phyloP scores from a whole-genome alignment of 2,888 invertebrate genomes.

The Drosophila nr. fundita region DNA sequence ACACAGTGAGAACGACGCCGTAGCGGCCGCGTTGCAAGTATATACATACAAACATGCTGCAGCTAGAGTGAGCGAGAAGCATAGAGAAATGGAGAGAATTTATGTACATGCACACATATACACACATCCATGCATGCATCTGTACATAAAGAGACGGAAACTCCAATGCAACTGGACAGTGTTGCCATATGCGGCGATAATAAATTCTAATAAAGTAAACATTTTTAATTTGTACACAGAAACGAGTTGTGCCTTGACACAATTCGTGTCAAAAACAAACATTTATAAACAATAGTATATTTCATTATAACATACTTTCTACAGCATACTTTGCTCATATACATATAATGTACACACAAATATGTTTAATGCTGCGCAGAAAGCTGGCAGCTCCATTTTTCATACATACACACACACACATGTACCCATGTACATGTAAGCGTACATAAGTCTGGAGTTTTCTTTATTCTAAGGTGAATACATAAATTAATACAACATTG shows the following conservation, averaged over 20 bases:
- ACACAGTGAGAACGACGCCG: slow-evolving; percentile 51
- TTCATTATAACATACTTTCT: background rate
- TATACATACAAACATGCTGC: slow-evolving; percentile 34
- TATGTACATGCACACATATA: slow-evolving; percentile 3
- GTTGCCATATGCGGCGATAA: slow-evolving; percentile 47
- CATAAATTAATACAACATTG: slow-evolving; percentile 13
- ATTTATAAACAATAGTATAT: background rate
- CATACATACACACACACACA: background rate
- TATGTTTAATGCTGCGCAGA: slow-evolving; percentile 41
- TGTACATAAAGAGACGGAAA: slow-evolving; percentile 39
- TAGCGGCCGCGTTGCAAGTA: slow-evolving; percentile 46
- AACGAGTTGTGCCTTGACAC: slow-evolving; percentile 6
- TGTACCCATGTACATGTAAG: background rate
- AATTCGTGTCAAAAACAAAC: background rate
- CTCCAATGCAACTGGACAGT: slow-evolving; percentile 49
- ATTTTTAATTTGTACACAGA: slow-evolving; percentile 15
- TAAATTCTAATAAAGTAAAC: slow-evolving; percentile 28
- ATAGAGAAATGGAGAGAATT: slow-evolving; percentile 19
- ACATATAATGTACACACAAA: background rate
- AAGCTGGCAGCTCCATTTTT: slow-evolving; percentile 36
- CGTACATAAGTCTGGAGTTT: slow-evolving; percentile 13
- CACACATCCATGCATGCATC: slow-evolving; percentile 23
- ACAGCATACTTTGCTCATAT: background rate
- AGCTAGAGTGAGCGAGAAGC: slow-evolving; percentile 24
- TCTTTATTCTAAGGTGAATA: slow-evolving; percentile 5